Evolutionary conservation across 2,113 vertebrate genomes (phyloP).

Genomic region (Mixornis gularis): DNA sequence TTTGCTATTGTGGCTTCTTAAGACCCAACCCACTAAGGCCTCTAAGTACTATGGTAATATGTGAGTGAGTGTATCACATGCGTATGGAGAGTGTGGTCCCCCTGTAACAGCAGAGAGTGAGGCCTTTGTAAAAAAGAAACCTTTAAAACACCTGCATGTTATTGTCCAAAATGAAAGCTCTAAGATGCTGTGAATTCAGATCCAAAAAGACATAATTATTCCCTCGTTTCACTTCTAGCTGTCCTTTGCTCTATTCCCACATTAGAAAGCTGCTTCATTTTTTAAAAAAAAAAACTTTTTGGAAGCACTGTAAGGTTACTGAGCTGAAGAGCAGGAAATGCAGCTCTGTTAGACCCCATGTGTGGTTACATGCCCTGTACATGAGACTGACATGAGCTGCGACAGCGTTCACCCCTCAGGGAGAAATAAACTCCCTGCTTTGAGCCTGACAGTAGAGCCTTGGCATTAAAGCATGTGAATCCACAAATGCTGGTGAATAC

Average conservation of each 20-base stretch:
- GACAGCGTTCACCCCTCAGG: fast-evolving
- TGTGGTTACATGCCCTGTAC: not conserved
- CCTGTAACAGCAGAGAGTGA: not conserved
- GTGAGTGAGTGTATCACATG: not conserved
- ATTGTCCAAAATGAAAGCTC: not conserved
- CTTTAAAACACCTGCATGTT: not conserved
- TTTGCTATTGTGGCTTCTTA: not conserved
- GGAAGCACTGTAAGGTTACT: not conserved
- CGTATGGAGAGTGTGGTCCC: not conserved
- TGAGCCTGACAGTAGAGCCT: not conserved
- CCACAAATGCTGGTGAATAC: not conserved
- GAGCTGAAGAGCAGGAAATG: not conserved
- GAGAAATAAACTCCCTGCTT: not conserved
- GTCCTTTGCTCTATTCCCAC: not conserved
- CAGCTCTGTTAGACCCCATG: not conserved
- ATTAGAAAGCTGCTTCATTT: not conserved
- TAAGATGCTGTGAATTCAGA: not conserved
- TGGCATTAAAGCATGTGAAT: not conserved
- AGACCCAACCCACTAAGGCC: not conserved
- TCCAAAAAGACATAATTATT: not conserved
- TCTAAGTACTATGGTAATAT: not conserved
- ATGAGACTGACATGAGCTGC: not conserved
- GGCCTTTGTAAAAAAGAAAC: not conserved
- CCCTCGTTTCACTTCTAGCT: not conserved
- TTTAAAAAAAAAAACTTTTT: not conserved